Evolutionary conservation across 2,113 vertebrate genomes (phyloP), one percentile per base, ranked within the genome.

Genomic region (Tragelaphus buxtoni): DNA sequence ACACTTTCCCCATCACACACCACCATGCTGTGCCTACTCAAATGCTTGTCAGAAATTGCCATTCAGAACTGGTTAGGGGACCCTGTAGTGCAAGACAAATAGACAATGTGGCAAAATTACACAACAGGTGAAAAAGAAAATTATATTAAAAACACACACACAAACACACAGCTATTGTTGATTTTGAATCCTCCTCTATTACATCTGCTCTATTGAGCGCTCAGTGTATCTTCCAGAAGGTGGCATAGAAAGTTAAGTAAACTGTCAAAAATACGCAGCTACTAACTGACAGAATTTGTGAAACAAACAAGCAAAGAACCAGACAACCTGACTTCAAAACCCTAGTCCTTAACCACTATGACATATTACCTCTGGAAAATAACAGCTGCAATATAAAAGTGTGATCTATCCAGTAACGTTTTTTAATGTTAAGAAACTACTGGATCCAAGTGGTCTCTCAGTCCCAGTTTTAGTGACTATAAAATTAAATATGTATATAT

Each of bases 351-450:
- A 90, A 72, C 0, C 2, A 47, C 0, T 45, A 5, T 47, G 3
- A 60, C 47, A 26, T 11, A 82, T 58, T 55, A 2, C 4, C 24
- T 77, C 24, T 94, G 65, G 58, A 88, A 96, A 58, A 65, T 13
- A 9, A 3, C 47, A 53, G 63, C 9, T 12, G 5, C 7, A 82
- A 81, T 84, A 49, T 18, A 5, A 95, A 92, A 74, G 4, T 60
- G 22, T 45, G 9, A 13, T 49, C 6, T 87, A 9, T 94, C 56
- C 45, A 79, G 60, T 88, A 80, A 74, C 20, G 13, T 88, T 72
- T 32, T 26, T 90, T 88, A 61, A 74, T 22, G 61, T 39, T 76
- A 94, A 65, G 30, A 91, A 85, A 92, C 81, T 60, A 80, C 9
- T 53, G 47, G 47, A 65, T 10, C 5, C 22, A 51, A 58, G 8